These are phyloP conservation scores for Holothuria leucospilota DNA, from an alignment of 53 echinoderm and acorn worm species.

Conservation along the genomic window DNA sequence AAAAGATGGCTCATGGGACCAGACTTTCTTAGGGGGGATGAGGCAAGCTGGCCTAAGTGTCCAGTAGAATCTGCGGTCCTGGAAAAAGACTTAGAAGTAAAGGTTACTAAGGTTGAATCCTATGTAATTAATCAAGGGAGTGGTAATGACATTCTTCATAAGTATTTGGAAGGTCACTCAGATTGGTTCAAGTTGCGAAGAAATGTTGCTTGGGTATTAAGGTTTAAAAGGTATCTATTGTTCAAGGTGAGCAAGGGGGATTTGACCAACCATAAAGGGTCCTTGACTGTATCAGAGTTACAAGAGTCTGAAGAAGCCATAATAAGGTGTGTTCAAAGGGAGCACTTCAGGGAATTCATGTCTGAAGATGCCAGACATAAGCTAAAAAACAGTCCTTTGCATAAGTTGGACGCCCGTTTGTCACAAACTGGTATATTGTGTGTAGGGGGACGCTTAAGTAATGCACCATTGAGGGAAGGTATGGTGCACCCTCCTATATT, in stretches of 20 bases:
- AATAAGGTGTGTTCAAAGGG: conserved; percentile 12
- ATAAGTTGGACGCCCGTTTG: conserved; percentile 47
- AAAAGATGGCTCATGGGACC: too few species aligned
- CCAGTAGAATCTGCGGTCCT: too few species aligned
- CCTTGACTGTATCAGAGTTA: background rate
- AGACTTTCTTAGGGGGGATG: too few species aligned
- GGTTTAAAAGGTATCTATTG: background rate
- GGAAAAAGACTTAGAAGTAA: too few species aligned
- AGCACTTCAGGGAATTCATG: background rate
- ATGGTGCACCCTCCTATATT: too few species aligned
- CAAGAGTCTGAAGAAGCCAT: background rate
- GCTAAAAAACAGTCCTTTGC: too few species aligned
- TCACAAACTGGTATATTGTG: conserved; percentile 32
- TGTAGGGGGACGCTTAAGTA: conserved; percentile 53
- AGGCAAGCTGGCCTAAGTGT: too few species aligned
- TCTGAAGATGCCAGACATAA: too few species aligned
- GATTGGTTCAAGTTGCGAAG: background rate
- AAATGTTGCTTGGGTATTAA: background rate
- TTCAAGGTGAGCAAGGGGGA: too few species aligned
- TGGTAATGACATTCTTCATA: background rate
- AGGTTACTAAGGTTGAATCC: too few species aligned
- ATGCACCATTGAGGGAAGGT: conserved; percentile 25
- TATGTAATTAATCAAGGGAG: too few species aligned
- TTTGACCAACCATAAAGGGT: too few species aligned
- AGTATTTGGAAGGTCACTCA: background rate